Base-by-base conservation (phyloP, 1,140 invertebrate species). In the Leptinotarsa undecemlineata region DNA sequence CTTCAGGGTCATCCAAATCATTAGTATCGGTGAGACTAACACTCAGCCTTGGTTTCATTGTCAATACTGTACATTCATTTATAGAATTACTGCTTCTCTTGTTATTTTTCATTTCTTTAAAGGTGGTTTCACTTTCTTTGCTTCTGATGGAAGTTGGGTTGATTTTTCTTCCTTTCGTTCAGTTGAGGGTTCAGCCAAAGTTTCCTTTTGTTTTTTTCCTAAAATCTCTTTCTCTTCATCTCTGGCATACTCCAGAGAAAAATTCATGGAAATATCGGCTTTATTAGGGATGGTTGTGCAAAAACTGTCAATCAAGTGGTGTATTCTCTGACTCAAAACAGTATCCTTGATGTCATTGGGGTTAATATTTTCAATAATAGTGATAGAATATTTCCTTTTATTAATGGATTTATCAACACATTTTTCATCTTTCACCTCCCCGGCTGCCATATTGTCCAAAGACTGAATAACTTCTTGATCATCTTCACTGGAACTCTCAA, bases 211-310 rank as follows among this genome's bases (percentile, higher is more conserved):
- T 33, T 47, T 74, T 33, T 19, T 64, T 5, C 42, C 17, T 3
- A 8, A 42, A 42, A 42, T 11, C 33, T 8, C 8, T 42, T 42
- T 11, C 15, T 6, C n/a, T 8, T 20, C 21, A 26, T 68, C 51
- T 23, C 26, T 48, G 17, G 64, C 75, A 74, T 57, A 78, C 67
- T 79, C 75, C 19, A 79, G 47, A 5, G 78, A 79, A 4, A 79
- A 57, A 62, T 79, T 79, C 47, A 79, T 57, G 23, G 76, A 73
- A 17, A 79, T 66, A 62, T 77, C 76, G 17, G 76, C 78, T 62
- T 67, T 68, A 61, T 77, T 71, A 57, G 26, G 63, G 4, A 79
- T 71, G 5, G 71, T 69, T 20, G 76, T 77, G 73, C 76, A 79
- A 62, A 77, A 79, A 15, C 57, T 73, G 13, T 77, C 74, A 0